Evolutionary conservation across 2,113 vertebrate species (phyloP).

Genomic region (Pomatorhinus ruficollis): DNA sequence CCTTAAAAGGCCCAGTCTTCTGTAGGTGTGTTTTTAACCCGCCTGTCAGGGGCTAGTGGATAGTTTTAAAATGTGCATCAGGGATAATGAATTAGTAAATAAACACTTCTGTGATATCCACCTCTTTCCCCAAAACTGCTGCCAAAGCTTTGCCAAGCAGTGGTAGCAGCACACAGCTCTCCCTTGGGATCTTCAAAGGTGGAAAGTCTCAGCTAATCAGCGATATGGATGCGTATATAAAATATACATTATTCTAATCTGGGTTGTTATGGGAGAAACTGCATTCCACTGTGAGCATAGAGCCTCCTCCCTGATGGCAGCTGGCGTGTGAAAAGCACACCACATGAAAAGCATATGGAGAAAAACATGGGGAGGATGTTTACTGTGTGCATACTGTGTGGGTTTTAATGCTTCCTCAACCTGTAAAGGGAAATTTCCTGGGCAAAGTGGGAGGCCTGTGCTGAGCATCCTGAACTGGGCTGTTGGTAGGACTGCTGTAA

Average conservation of each 20-base stretch:
- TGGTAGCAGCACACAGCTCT: neutral
- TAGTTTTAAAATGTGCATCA: neutral
- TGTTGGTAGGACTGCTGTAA: neutral
- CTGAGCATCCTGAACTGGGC: neutral
- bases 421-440: neutral
- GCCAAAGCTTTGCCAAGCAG: neutral
- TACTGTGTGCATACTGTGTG: neutral
- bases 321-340: neutral
- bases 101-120: neutral
- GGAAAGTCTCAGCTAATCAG: neutral
- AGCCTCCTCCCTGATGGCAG: neutral
- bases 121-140: neutral
- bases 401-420: neutral
- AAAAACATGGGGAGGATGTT: neutral
- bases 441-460: neutral
- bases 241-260: neutral
- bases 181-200: neutral
- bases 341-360: neutral
- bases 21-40: neutral
- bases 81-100: neutral
- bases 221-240: neutral
- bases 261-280: neutral
- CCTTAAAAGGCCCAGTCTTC: neutral
- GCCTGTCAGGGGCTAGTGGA: neutral
- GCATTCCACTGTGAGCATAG: fast-evolving